These are phyloP conservation scores for Pandemis cinnamomeana DNA, from an alignment of 2,888 invertebrate genomes.

Conservation along the genomic window DNA sequence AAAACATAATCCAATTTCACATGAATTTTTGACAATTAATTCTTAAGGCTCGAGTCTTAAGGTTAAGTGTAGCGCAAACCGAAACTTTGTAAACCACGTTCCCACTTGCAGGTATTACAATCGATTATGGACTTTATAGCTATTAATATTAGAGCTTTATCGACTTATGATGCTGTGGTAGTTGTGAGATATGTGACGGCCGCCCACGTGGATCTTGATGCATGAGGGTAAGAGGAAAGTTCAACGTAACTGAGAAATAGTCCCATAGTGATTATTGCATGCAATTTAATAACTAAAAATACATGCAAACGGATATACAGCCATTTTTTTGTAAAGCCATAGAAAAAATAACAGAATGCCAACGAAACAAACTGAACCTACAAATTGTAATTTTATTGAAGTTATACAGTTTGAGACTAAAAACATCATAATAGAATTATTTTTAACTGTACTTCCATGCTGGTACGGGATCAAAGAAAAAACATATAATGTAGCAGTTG, in stretches of 20 bases:
- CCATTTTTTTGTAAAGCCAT: too few species aligned
- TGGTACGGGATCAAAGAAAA: too few species aligned
- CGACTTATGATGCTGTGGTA: not conserved
- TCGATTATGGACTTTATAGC: constrained; percentile 10
- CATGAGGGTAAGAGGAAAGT: constrained; percentile 18
- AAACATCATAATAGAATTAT: too few species aligned
- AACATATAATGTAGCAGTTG: too few species aligned
- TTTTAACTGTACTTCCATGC: too few species aligned
- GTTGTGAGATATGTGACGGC: constrained; percentile 22
- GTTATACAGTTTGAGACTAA: too few species aligned
- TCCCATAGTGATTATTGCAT: constrained; percentile 7
- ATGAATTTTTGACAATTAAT: not conserved
- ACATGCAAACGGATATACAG: not conserved
- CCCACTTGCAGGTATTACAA: not conserved
- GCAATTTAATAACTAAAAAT: constrained; percentile 4
- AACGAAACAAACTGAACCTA: too few species aligned
- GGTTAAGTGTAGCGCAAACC: constrained; percentile 2
- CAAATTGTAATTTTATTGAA: too few species aligned
- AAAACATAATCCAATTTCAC: not conserved
- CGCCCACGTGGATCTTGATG: constrained; percentile 36
- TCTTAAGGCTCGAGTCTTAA: not conserved
- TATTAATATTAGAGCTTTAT: not conserved
- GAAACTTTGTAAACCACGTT: not conserved
- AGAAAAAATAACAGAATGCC: too few species aligned
- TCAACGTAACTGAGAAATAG: constrained; percentile 18